These are phyloP conservation scores for Andinoacara biseriatus DNA, from an alignment of 2,113 vertebrate genomes.

Conservation along the genomic window DNA sequence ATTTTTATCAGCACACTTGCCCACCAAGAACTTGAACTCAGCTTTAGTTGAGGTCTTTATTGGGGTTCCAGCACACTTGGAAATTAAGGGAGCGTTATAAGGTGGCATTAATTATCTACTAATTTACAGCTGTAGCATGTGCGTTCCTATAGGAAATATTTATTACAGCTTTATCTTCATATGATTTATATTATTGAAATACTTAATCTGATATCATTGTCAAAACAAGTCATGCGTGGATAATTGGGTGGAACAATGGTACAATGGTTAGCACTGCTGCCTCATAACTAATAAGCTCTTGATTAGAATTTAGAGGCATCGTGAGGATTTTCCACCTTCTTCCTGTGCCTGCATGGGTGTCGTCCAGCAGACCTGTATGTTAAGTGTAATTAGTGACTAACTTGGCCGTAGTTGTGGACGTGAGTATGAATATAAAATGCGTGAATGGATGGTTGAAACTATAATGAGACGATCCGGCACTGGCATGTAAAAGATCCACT, in stretches of 20 bases:
- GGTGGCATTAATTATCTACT: background rate
- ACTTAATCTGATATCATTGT: background rate
- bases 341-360: background rate
- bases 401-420: background rate
- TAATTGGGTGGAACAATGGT: background rate
- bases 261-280: background rate
- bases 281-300: background rate
- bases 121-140: background rate
- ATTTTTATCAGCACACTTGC: background rate
- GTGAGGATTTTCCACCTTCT: background rate
- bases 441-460: background rate
- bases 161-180: background rate
- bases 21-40: background rate
- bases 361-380: background rate
- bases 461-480: too few relatives aligned
- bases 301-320: background rate
- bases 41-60: background rate
- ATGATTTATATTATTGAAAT: background rate
- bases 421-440: background rate
- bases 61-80: background rate
- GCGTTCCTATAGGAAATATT: background rate
- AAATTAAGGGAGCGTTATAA: conserved; percentile 18
- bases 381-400: background rate
- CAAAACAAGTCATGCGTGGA: background rate
- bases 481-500: background rate